Evolutionary conservation across 2,113 vertebrate species (phyloP).

Genomic region (Lycaon pictus): DNA sequence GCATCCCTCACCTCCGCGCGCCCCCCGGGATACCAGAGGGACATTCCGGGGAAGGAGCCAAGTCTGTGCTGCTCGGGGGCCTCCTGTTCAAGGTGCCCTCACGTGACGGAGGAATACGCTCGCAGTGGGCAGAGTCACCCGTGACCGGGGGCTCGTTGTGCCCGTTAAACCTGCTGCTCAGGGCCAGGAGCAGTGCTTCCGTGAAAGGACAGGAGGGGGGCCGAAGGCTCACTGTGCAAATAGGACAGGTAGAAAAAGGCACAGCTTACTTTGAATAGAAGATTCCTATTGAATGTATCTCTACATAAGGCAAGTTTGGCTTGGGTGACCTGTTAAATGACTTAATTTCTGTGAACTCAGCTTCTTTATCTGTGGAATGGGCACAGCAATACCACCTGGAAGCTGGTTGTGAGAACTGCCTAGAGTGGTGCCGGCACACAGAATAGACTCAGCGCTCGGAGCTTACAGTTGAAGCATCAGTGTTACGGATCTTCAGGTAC

Average conservation of each 20-base stretch:
- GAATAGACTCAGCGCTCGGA: accelerated
- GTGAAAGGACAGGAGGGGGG: not conserved
- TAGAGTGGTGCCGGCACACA: accelerated
- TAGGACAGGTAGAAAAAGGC: not conserved
- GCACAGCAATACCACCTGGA: too few relatives aligned
- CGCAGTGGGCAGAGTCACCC: not conserved
- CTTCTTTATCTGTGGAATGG: not conserved
- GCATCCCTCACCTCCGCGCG: accelerated
- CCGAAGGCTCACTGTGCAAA: not conserved
- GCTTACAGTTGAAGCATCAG: too few relatives aligned
- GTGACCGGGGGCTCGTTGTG: not conserved
- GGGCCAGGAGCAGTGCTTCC: not conserved
- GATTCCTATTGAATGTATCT: not conserved
- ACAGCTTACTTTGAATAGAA: too few relatives aligned
- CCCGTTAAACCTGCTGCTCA: not conserved
- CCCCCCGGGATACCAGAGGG: not conserved
- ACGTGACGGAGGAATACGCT: not conserved
- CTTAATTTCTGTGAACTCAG: not conserved
- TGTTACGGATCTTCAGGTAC: accelerated
- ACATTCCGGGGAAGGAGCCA: not conserved
- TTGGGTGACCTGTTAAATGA: not conserved
- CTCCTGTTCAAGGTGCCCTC: not conserved
- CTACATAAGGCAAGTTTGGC: not conserved
- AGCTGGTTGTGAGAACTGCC: not conserved
- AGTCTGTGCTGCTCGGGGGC: not conserved